These are phyloP conservation scores for Trididemnum clinides DNA, from an alignment of 23 tunicate genomes.

Conservation along the genomic window DNA sequence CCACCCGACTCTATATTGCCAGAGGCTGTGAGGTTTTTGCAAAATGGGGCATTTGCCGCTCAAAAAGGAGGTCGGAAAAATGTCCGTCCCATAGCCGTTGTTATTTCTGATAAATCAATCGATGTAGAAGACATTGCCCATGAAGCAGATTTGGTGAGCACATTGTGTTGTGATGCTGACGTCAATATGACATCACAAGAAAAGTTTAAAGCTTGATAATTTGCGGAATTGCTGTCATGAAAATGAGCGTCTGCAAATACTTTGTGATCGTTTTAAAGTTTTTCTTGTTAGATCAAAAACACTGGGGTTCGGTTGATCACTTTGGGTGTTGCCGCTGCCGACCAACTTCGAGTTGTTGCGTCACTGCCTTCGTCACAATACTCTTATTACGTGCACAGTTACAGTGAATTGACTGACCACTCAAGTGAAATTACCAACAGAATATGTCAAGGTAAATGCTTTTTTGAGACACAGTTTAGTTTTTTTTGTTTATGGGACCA, in stretches of 20 bases:
- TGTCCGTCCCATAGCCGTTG: slow-evolving; percentile 45
- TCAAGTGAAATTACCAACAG: background rate
- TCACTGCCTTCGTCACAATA: background rate
- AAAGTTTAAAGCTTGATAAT: too few relatives aligned
- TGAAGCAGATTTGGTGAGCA: too few relatives aligned
- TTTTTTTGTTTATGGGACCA: too few relatives aligned
- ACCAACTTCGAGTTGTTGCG: background rate
- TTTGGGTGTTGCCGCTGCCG: background rate
- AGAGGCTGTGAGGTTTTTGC: background rate
- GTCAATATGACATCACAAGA: too few relatives aligned
- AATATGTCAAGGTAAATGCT: slow-evolving; percentile 31
- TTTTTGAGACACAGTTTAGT: background rate
- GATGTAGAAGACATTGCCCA: background rate
- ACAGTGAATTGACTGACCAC: background rate
- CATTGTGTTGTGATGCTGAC: too few relatives aligned
- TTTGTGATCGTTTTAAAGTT: too few relatives aligned
- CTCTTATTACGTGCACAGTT: background rate
- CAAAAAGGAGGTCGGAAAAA: slow-evolving; percentile 52
- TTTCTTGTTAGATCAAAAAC: background rate
- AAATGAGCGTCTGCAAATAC: too few relatives aligned
- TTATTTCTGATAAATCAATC: background rate
- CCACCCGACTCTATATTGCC: background rate
- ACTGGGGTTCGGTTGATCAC: background rate
- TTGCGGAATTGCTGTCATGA: too few relatives aligned
- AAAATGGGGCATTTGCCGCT: slow-evolving; percentile 11